Evolutionary conservation across 2,113 vertebrate species (phyloP), one percentile per base, ranked within the genome.

Genomic region (Melanostigma gelatinosum): DNA sequence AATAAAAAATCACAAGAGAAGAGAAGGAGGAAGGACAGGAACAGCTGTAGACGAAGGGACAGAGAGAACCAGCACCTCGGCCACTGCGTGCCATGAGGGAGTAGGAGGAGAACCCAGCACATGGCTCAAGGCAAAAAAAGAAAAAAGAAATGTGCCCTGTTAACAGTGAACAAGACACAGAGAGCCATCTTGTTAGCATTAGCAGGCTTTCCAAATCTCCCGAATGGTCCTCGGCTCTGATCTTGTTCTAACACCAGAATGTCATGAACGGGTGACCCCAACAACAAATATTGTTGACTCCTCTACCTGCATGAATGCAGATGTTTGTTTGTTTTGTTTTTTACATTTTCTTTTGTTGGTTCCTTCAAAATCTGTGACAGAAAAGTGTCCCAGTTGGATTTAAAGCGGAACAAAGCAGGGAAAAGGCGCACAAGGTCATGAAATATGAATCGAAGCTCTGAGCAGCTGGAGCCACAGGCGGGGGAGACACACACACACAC

Each of bases 11-110:
- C 93, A 95, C 84, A 94, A 93, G 29, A 89, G 90, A 93, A 87
- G 89, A 85, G 84, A 85, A 93, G 88, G 82, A 92, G 91, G 85
- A 92, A 85, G 84, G 86, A 90, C 84, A 82, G 85, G 88, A 93
- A 92, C 94, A 95, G 94, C 95, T 95, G 94, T 90, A 89, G 92
- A 88, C 79, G 50, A 85, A 34, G 84, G 85, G 90, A 92, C 85
- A 88, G 81, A 88, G 78, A 88, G 68, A 80, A 85, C 72, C 85
- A 79, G 85, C 85, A 67, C 82, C 75, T 85, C 85, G 92, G 85
- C 84, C 89, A 90, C 81, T 89, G 91, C 85, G 79, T 83, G 87
- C 89, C 83, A 85, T 52, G 73, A 79, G 77, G 57, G 73, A 85
- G 72, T 75, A 78, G 88, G 80, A 72, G 83, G 83, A 84, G 80